Evolutionary conservation across 2,888 invertebrate genomes (phyloP).

Genomic region (Plutella xylostella): DNA sequence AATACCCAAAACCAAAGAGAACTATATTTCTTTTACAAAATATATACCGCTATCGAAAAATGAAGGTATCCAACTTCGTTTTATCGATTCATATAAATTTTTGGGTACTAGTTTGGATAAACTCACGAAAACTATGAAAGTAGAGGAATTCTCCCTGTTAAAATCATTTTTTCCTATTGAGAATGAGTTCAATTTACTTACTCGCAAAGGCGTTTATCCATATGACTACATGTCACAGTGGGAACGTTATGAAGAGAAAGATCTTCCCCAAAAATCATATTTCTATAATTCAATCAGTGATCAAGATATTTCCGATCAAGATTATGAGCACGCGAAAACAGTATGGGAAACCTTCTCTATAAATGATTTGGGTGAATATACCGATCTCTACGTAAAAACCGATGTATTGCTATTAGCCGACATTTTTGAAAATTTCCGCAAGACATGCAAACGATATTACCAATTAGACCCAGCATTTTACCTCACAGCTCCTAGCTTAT

Average conservation of each 20-base stretch:
- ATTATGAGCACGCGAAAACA: conserved; percentile 28
- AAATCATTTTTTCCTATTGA: not conserved
- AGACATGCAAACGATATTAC: conserved; percentile 23
- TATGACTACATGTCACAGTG: not conserved
- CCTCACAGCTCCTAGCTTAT: conserved; percentile 24
- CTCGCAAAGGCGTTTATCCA: not conserved
- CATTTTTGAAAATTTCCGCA: conserved; percentile 34
- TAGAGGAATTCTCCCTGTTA: not conserved
- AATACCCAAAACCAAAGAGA: not conserved
- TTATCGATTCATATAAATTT: not conserved
- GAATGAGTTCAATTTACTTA: not conserved
- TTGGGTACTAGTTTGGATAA: not conserved
- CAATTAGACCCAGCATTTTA: conserved; percentile 26
- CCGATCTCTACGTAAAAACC: conserved; percentile 30
- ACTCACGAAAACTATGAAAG: not conserved
- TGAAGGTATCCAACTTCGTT: too few species aligned
- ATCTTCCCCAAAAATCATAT: not conserved
- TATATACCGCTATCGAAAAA: not conserved
- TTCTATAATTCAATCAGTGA: conserved; percentile 1
- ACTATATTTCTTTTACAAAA: not conserved
- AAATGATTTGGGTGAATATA: conserved; percentile 28
- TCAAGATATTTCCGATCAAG: conserved; percentile 13
- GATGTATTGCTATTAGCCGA: conserved; percentile 32
- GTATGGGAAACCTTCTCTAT: conserved; percentile 29
- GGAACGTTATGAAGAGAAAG: not conserved